Percentiles rank a stretch among this genome's conserved stretches.
These are phyloP conservation scores for Tadarida brasiliensis DNA, from an alignment of 2,797 vertebrate genomes.

Conservation along the genomic window DNA sequence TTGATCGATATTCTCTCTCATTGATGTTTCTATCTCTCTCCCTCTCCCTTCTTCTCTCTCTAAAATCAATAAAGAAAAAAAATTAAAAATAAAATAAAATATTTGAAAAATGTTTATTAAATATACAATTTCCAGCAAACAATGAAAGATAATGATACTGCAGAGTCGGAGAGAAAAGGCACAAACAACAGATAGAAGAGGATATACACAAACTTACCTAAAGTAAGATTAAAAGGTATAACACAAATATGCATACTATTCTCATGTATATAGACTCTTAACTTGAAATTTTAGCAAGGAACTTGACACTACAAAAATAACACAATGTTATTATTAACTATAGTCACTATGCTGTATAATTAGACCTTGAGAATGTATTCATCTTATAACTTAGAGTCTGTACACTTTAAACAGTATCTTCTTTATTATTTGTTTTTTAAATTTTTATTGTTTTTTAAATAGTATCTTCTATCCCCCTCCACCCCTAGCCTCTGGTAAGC, in stretches of 20 bases:
- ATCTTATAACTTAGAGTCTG: background rate
- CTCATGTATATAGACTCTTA: background rate
- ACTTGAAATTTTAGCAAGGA: background rate
- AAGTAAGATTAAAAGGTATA: background rate
- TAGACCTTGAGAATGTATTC: background rate
- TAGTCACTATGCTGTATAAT: background rate
- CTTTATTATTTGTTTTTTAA: background rate
- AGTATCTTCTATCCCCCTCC: background rate
- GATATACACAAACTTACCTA: background rate
- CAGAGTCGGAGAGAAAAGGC: background rate
- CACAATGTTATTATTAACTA: background rate
- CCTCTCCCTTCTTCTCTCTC: no score
- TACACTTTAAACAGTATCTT: background rate
- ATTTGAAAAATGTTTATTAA: constrained; percentile 1
- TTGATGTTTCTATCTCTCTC: no score
- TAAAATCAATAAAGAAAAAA: no score
- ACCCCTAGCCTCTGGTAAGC: background rate
- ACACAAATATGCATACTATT: background rate
- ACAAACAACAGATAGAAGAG: background rate
- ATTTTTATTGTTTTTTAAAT: background rate
- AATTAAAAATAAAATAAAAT: no score
- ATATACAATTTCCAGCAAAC: background rate
- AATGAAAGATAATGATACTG: constrained; percentile 10
- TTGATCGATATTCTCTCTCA: no score
- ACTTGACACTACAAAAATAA: background rate